Base-by-base conservation (phyloP, 1,140 invertebrate genomes). In the Hormaphis cornu region DNA sequence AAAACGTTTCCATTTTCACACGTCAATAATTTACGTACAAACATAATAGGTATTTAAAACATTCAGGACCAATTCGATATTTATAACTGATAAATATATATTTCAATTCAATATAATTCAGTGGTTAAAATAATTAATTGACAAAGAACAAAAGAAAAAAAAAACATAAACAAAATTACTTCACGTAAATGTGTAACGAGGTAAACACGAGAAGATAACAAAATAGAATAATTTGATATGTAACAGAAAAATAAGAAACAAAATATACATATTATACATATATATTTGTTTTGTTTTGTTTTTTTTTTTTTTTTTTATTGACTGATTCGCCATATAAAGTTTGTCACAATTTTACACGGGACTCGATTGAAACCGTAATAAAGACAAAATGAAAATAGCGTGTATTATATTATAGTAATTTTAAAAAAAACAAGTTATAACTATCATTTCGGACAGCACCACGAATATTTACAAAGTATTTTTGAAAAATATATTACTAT, bases 81-180 rank as follows among this genome's bases (percentile, higher is more conserved):
- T 58, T 14, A n/a, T n/a, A 58, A 58, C 22, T 22, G 35, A 58
- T 24, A 12, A 58, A 58, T 58, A 58, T 37, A 58, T 37, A 58
- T 58, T 40, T 26, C 22, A 40, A 40, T 40, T 14, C 20, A 58
- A 58, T 40, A n/a, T n/a, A 58, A 58, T 24, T 58, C 12, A 40
- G 22, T 58, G 20, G 54, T 24, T 24, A 58, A 40, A 56, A 35
- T 1, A 50, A n/a, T n/a, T 37, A 58, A 40, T 40, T 40, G 20
- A 58, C 33, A 8, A 24, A n/a, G 3, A 16, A 42, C 40, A 58
- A 4, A 40, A 58, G 12, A 37, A 37, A 37, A 24, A 58, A 24
- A 58, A 37, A 22, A 53, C 18, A 33, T 4, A 18, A 20, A 53
- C n/a, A 42, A n/a, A n/a, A 42, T 42, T n/a, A 42, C 5, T 24